Base-by-base conservation (phyloP, 2,113 vertebrate species). In the Eidolon helvum region DNA sequence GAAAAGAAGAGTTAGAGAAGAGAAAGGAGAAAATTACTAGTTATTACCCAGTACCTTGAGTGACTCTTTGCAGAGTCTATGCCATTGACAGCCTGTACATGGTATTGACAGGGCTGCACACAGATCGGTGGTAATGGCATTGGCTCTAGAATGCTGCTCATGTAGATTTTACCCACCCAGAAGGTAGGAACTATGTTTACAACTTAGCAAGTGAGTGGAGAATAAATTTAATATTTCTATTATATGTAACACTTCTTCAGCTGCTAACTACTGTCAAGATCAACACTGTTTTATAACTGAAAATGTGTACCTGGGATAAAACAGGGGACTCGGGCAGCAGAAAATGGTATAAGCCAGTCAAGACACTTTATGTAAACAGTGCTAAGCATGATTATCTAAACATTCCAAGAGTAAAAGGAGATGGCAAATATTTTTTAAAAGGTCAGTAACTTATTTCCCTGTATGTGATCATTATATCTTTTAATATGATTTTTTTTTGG, bases 221-320 rank as follows among this genome's bases (percentile, higher is more conserved):
- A 80, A 94, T 71, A 69, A 72, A 69, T 90, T 68, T 91, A 77
- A 50, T 68, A 38, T 7, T 96, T 11, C 26, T 77, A 84, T 75
- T 92, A 95, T 88, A 85, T n/a, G 10, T 21, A 95, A 2, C 21
- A 90, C 82, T 96, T 78, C 30, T 80, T 95, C 43, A 96, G 72
- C 15, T 90, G 26, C 63, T 91, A 96, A 90, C 66, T 87, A 57
- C 75, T 63, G 28, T 45, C n/a, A 94, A 69, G 33, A 75, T 66
- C 87, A 91, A 82, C 24, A 88, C 48, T 65, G 72, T 84, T 93
- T 97, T n/a, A 68, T 72, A 96, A 90, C 14, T 97, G 80, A 93
- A 96, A 82, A 55, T 80, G 68, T 65, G 12, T 65, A 57, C 26
- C 26, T 95, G 77, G 66, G 91, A 80, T 89, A 72, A 96, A 59